These are phyloP conservation scores for Pseudococcus jackbeardsleyi DNA, from an alignment of 2,888 invertebrate species.

Conservation along the genomic window DNA sequence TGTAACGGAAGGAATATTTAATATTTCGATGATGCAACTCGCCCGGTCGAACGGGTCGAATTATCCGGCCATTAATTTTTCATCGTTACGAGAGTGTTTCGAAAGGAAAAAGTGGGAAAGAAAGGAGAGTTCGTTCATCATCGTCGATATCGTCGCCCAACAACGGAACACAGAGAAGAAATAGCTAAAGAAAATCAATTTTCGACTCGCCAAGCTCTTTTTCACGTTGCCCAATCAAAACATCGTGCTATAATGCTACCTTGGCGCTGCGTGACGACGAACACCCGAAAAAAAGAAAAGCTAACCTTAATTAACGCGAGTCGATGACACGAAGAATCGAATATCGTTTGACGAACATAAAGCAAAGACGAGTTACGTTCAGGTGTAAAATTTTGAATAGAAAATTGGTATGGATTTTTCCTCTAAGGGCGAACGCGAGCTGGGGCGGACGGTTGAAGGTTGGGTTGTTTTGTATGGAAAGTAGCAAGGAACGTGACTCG, in stretches of 20 bases:
- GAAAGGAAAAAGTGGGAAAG: neutral
- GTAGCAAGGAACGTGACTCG: neutral
- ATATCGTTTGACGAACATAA: neutral
- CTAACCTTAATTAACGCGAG: constrained; percentile 8
- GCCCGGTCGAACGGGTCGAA: constrained; percentile 12
- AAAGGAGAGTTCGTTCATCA: constrained; percentile 25
- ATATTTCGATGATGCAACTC: neutral
- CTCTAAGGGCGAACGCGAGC: neutral
- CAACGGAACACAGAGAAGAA: neutral
- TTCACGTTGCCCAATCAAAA: neutral
- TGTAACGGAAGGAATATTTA: neutral
- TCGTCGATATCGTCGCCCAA: neutral
- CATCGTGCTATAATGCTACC: neutral
- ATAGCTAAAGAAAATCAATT: constrained; percentile 20
- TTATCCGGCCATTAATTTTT: constrained; percentile 29
- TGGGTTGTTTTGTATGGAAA: neutral
- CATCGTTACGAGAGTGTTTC: constrained; percentile 3
- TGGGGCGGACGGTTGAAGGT: neutral
- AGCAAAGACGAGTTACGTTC: neutral
- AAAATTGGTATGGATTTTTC: constrained; percentile 19
- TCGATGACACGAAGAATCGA: constrained; percentile 35
- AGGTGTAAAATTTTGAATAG: constrained; percentile 9
- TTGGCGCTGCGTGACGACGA: constrained; percentile 11
- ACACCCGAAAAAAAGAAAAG: neutral
- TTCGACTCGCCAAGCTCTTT: neutral